phyloP scores from a whole-genome alignment of 2,888 invertebrate genomes.

The Chrysolina americana region DNA sequence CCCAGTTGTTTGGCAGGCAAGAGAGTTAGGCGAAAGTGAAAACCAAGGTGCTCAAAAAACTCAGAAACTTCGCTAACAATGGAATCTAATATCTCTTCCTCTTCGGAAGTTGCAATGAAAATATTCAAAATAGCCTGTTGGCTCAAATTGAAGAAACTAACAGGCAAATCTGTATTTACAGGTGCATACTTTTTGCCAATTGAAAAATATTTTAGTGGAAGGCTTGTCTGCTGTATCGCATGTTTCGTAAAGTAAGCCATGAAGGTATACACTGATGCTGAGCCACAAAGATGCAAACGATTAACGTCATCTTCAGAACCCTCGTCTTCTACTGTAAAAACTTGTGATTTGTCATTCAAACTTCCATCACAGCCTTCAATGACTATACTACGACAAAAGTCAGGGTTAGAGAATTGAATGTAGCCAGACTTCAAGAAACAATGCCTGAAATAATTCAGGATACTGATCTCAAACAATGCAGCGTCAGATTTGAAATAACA shows the following conservation, averaged over 20 bases:
- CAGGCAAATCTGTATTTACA: conserved; percentile 61
- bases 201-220: conserved; percentile 81
- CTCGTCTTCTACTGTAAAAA: conserved; percentile 76
- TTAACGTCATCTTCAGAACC: conserved; percentile 72
- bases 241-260: conserved; percentile 82
- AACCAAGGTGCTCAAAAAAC: conserved; percentile 77
- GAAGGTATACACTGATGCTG: conserved; percentile 81
- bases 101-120: conserved; percentile 75
- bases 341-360: conserved; percentile 72
- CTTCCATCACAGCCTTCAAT: conserved; percentile 81
- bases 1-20: conserved; percentile 76
- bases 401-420: conserved; percentile 80
- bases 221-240: conserved; percentile 73
- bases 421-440: conserved; percentile 72
- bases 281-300: conserved; percentile 82
- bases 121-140: conserved; percentile 80
- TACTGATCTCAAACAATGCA: conserved; percentile 79
- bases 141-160: conserved; percentile 76
- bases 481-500: conserved; percentile 79
- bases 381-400: conserved; percentile 83
- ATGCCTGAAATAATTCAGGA: conserved; percentile 72
- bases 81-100: conserved; percentile 72
- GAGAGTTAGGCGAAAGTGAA: conserved; percentile 78
- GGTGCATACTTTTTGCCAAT: conserved; percentile 81
- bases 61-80: conserved; percentile 71